Base-by-base conservation (phyloP, 2,797 vertebrate species). In the Florisuga fusca region DNA sequence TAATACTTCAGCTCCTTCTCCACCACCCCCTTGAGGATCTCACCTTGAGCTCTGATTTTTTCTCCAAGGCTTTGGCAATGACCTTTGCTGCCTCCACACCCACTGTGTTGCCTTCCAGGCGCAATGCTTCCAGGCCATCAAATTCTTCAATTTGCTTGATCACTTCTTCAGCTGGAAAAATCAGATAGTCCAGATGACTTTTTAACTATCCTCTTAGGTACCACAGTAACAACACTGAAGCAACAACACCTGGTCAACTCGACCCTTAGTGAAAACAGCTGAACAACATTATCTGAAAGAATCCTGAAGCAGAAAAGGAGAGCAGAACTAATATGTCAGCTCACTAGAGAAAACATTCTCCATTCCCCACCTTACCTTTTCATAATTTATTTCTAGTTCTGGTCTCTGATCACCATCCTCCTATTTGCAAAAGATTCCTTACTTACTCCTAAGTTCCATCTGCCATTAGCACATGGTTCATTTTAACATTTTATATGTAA, bases 51-150 rank as follows among this genome's bases (percentile, higher is more conserved):
- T 99, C 98, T 0, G 97, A 97, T 97, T 99, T 99, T 34, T 98
- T 99, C 97, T 99, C 98, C 61, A 99, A 98, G 53, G 99, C 98
- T 96, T 98, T 99, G 73, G 99, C 99, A 7, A 99, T 99, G 96
- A 99, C 99, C 89, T 97, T 98, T 38, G 99, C 99, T 2, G 99
- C 99, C 67, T 99, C 99, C 91, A 99, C 98, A 1, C 99, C 99
- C 6, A 99, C 89, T 0, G 99, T 99, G 98, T 99, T 99, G 59
- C 99, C 99, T 97, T 99, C 99, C 79, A 99, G 94, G 20, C 99
- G 97, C 92, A 99, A 97, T 10, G 99, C 99, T 95, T 99, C 98
- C n/a, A 99, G 96, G 51, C 98, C 98, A 22, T 98, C 97, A 83
- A 99, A 99, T 31, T 98, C 98, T 94, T 98, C 97, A 51, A 99